These are phyloP conservation scores for Antitype chi DNA, from an alignment of 2,888 invertebrate species.

Conservation along the genomic window DNA sequence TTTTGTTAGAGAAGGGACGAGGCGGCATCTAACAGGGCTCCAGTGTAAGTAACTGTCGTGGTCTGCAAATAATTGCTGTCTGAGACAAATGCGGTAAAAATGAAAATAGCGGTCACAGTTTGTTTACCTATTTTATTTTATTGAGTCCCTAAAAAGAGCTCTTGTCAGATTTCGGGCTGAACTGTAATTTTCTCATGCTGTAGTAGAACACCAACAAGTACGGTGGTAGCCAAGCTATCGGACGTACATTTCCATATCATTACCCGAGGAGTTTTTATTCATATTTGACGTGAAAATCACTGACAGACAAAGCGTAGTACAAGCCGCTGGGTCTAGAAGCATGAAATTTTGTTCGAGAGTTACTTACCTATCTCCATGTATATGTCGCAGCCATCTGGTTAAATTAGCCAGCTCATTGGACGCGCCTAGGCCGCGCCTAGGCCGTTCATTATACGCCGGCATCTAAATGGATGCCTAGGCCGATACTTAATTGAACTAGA, in stretches of 20 bases:
- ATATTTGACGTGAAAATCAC: neutral
- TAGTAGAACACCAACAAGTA: neutral
- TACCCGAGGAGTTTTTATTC: neutral
- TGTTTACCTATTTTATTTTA: too few relatives aligned
- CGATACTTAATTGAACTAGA: too few relatives aligned
- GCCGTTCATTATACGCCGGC: too few relatives aligned
- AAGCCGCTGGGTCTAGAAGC: neutral
- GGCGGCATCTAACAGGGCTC: neutral
- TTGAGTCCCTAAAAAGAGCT: neutral
- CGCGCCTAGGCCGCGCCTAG: too few relatives aligned
- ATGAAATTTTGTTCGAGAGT: too few relatives aligned
- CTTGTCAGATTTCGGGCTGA: neutral
- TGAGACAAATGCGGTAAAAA: constrained; percentile 20
- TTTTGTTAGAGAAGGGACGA: neutral
- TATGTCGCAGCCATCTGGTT: too few relatives aligned
- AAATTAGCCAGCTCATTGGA: too few relatives aligned
- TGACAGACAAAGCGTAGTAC: neutral
- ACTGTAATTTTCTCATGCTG: neutral
- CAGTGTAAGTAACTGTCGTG: constrained; percentile 15
- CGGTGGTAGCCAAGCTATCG: neutral
- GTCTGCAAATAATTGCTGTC: constrained; percentile 34
- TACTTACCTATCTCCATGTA: too few relatives aligned
- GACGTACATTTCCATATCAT: neutral
- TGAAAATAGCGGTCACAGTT: neutral
- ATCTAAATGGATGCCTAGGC: too few relatives aligned